Evolutionary conservation across 2,888 invertebrate species (phyloP).

Genomic region (Drosophila eohydei): DNA sequence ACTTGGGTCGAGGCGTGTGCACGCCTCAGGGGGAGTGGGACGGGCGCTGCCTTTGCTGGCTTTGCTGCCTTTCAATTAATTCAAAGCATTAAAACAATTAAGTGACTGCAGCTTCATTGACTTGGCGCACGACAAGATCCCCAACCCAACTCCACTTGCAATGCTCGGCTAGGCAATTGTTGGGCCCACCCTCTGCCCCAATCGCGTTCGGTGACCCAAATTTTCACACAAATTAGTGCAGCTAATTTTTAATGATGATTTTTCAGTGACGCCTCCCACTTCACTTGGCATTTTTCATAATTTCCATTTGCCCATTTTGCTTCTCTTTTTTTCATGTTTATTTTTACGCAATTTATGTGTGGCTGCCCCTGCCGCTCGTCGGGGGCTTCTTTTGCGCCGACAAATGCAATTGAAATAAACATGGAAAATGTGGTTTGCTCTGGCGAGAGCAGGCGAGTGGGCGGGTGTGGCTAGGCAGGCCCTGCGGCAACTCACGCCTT

Average conservation of each 20-base stretch:
- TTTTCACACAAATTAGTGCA: constrained; percentile 73
- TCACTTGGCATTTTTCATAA: constrained; percentile 77
- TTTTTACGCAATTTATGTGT: constrained; percentile 70
- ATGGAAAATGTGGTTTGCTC: constrained; percentile 52
- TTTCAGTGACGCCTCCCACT: constrained; percentile 58
- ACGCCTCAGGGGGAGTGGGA: neutral
- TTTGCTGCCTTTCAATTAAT: constrained; percentile 70
- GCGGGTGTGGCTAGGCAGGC: constrained; percentile 7
- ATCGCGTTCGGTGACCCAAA: constrained; percentile 63
- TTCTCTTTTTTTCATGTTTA: constrained; percentile 14
- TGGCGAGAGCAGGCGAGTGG: constrained; percentile 1
- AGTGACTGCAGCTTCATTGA: constrained; percentile 72
- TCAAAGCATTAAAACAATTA: constrained; percentile 79
- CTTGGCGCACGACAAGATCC: constrained; percentile 58
- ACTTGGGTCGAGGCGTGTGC: neutral
- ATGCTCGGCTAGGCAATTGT: constrained; percentile 46
- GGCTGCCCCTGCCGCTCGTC: neutral
- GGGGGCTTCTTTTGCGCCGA: constrained; percentile 33
- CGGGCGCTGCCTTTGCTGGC: constrained; percentile 1
- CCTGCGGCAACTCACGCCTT: constrained; percentile 43
- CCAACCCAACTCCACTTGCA: constrained; percentile 4
- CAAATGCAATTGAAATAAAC: constrained; percentile 79
- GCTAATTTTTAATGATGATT: constrained; percentile 80
- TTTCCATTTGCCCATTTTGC: constrained; percentile 49
- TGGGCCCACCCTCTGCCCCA: constrained; percentile 9